Conservation (phyloP, 1,140 invertebrate species). For the Drosophila subpulchrella region DNA sequence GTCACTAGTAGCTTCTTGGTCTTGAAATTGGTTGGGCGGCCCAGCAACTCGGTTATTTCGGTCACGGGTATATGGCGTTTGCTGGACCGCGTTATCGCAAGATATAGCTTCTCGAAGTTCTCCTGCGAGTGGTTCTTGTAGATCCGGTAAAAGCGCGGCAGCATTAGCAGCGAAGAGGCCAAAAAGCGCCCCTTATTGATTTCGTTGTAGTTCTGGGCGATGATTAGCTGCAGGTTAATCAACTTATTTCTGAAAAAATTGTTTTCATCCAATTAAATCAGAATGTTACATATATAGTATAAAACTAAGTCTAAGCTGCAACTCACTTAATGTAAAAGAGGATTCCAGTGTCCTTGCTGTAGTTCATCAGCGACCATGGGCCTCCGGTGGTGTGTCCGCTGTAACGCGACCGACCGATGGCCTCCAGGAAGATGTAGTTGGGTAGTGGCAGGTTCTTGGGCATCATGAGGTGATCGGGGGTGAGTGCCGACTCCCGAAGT, state of each 20-base stretch:
- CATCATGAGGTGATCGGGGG: conserved; percentile 84
- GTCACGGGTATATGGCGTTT: conserved; percentile 27
- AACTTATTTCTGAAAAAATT: conserved; percentile 55
- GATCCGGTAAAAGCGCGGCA: conserved; percentile 57
- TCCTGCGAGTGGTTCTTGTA: conserved; percentile 56
- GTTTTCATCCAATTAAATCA: background rate
- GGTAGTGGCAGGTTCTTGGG: conserved; percentile 85
- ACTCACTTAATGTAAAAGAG: conserved; percentile 77
- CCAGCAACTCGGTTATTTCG: conserved; percentile 33
- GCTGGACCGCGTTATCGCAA: conserved; percentile 41
- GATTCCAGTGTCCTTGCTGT: conserved; percentile 86
- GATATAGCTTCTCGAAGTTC: conserved; percentile 60
- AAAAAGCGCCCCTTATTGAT: conserved; percentile 41
- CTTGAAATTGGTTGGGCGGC: conserved; percentile 26
- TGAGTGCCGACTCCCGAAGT: conserved; percentile 86
- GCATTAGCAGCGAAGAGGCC: conserved; percentile 42
- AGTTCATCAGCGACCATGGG: conserved; percentile 84
- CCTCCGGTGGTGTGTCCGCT: conserved; percentile 90
- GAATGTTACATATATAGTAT: too few species aligned
- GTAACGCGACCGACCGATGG: conserved; percentile 90
- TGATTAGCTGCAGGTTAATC: conserved; percentile 37
- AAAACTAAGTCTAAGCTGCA: background rate
- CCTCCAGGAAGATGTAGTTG: conserved; percentile 91
- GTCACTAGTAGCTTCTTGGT: conserved; percentile 54
- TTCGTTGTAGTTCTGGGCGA: conserved; percentile 57